These are phyloP conservation scores for Drepanosiphum platanoidis DNA, from an alignment of 2,888 invertebrate genomes.

Conservation along the genomic window DNA sequence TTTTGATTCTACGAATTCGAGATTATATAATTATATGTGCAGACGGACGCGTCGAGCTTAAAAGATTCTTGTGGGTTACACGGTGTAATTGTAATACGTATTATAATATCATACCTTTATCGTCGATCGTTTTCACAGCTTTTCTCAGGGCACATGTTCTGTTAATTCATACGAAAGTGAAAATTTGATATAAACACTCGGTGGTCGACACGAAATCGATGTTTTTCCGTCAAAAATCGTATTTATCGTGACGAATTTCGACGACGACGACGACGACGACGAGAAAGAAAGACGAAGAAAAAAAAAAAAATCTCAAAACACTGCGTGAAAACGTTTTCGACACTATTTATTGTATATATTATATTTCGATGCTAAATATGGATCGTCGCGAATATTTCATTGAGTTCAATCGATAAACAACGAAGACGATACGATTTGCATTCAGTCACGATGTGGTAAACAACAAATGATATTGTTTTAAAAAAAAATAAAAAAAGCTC, in stretches of 20 bases:
- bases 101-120: slow-evolving; percentile 45
- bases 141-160: slow-evolving; percentile 43
- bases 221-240: background rate
- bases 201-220: background rate
- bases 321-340: background rate
- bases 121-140: slow-evolving; percentile 43
- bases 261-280: no score
- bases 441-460: no score
- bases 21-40: no score
- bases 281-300: background rate
- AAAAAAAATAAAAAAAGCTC: slow-evolving; percentile 1
- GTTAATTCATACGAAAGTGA: background rate
- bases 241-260: background rate
- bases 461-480: no score
- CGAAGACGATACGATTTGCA: no score
- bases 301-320: background rate
- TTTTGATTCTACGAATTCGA: no score
- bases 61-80: no score
- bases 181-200: background rate
- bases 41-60: no score
- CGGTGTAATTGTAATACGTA: no score
- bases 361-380: background rate
- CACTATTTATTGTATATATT: no score
- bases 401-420: no score
- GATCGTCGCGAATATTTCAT: background rate